Evolutionary conservation across 2,113 vertebrate species (phyloP).

Genomic region (Elephantulus edwardii): DNA sequence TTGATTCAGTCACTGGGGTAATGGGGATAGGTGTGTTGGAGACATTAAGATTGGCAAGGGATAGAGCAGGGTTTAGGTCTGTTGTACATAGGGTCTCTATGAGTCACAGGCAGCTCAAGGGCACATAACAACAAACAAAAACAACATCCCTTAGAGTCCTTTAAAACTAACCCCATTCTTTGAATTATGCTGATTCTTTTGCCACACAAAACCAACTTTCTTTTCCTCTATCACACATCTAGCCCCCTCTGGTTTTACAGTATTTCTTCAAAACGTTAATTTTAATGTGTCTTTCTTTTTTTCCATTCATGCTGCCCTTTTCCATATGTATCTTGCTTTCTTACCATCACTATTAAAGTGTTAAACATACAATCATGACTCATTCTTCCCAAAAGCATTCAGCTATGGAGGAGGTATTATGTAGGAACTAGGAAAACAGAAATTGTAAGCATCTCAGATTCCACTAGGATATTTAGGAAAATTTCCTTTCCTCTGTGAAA

Average conservation of each 20-base stretch:
- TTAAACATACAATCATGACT: neutral
- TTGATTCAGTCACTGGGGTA: too few species aligned
- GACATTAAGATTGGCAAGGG: too few species aligned
- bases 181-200: neutral
- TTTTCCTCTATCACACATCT: neutral
- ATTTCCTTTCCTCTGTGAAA: constrained; percentile 23
- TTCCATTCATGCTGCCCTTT: neutral
- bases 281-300: neutral
- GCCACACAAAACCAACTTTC: neutral
- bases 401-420: neutral
- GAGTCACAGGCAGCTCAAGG: too few species aligned
- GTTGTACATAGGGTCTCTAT: too few species aligned
- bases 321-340: neutral
- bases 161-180: constrained; percentile 21
- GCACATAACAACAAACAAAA: too few species aligned
- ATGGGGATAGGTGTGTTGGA: too few species aligned
- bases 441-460: neutral
- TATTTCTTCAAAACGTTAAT: neutral
- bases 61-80: too few species aligned
- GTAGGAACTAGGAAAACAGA: neutral
- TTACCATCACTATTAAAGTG: neutral
- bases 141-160: neutral
- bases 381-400: neutral
- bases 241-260: neutral
- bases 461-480: neutral